phyloP scores from a whole-genome alignment of 2,797 vertebrate species.

The Lepilemur septentrionalis region DNA sequence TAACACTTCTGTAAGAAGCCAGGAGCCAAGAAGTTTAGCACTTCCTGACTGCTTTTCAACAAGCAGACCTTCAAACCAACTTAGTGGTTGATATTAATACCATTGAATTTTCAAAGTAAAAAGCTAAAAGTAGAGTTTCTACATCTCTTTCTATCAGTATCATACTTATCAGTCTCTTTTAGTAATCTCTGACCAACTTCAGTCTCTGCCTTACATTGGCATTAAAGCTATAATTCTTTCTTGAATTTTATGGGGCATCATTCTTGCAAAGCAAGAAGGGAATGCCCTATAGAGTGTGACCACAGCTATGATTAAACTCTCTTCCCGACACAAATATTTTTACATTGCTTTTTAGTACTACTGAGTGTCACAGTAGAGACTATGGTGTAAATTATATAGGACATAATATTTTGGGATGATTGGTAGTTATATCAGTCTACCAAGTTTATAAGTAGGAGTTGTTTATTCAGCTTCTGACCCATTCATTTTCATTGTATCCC shows the following conservation, averaged over 20 bases:
- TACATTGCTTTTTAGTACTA: not conserved
- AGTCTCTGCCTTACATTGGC: not conserved
- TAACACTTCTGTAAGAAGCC: slow-evolving; percentile 48
- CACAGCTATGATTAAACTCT: not conserved
- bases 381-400: not conserved
- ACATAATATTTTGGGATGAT: not conserved
- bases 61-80: slow-evolving; percentile 43
- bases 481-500: not conserved
- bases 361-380: not conserved
- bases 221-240: not conserved
- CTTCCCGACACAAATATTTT: not conserved
- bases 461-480: not conserved
- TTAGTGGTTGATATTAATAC: slow-evolving; percentile 23
- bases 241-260: not conserved
- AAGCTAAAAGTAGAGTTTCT: not conserved
- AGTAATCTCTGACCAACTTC: not conserved
- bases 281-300: not conserved
- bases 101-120: slow-evolving; percentile 35
- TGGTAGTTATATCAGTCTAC: not conserved
- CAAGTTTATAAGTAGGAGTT: not conserved
- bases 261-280: not conserved
- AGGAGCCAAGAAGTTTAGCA: slow-evolving; percentile 41
- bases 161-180: not conserved
- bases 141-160: not conserved
- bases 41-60: slow-evolving; percentile 51